Evolutionary conservation across 2,888 invertebrate genomes (phyloP), one percentile per base, ranked within the genome.

Genomic region (Perizoma affinitatum): DNA sequence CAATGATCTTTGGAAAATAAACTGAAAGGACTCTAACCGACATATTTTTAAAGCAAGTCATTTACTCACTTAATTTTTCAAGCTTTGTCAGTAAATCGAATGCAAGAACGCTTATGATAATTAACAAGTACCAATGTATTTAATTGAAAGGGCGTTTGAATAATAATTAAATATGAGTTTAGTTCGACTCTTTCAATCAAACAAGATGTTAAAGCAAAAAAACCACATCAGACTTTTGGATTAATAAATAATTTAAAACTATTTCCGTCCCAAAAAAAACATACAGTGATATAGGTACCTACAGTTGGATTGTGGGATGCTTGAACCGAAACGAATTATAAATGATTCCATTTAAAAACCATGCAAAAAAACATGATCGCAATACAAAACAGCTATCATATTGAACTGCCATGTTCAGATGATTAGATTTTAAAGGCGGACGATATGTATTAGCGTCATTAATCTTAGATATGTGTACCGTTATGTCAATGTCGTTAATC

Each of bases 381-480:
- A 76, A 78, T 77, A 6, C 63, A 51, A 54, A 68, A 68, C 44
- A 56, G 58, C 73, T 67, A 66, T 67, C 67, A 65, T 66, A 66
- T 68, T 65, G 64, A 71, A 75, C 75, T 72, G 65, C 65, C 64
- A 69, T 63, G 66, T 22, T 51, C 43, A 62, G 48, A 65, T 71
- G 71, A 79, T 79, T 76, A 78, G 75, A 75, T 74, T 74, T 72
- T 22, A 75, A 76, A 72, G 69, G 69, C 67, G 68, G 64, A 74
- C 73, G 58, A 51, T 40, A 48, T 41, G 73, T 74, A 73, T 74
- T 73, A 75, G 69, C 70, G 68, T 77, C 80, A 84, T 87, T 86
- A 84, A 86, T 88, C 86, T 84, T 71, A 38, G 48, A n/a, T 34
- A 57, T 58, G 58, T 60, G 67, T 83, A 70, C 87, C 88, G 88